Base-by-base conservation (phyloP, 2,888 invertebrate genomes). In the Acronicta psi region DNA sequence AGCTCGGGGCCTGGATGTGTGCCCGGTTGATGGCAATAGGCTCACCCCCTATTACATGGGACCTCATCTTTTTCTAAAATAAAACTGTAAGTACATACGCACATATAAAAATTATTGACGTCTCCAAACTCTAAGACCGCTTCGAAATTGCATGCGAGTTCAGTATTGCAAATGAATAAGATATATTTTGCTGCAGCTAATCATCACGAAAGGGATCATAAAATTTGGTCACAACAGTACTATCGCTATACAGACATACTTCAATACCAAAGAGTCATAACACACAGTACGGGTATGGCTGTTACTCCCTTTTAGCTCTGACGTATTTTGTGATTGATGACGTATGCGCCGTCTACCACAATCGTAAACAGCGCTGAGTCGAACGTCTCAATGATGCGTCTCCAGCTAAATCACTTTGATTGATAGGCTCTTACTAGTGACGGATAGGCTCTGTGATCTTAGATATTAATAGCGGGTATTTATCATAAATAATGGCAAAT, bases 331-430 rank as follows among this genome's bases (percentile, higher is more conserved):
- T 68, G 72, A 68, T 66, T 65, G 66, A 68, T 67, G 58, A 58
- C 38, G 53, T 13, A n/a, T 17, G 16, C 52, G 37, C 31, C 40
- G 43, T 37, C 29, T 49, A 57, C 56, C 65, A 20, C 65, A 52
- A 44, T 47, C 46, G 64, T 60, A 73, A 77, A 65, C 73, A 69
- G 20, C 54, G 53, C 58, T 60, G 64, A 73, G 55, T 58, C 55
- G 65, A 64, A 77, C 62, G 65, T 77, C 73, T 69, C 75, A 67
- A 62, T 75, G 77, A 69, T 69, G 62, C 75, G 75, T 77, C 73
- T 77, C 57, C 49, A 57, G 43, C 60, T 75, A 75, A 77, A 77
- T 77, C 75, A 72, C 46, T 11, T 51, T 75, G 75, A 75, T 75
- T 75, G 78, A 77, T 75, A 29, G 38, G 54, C 63, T 50, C 46